Evolutionary conservation across 2,888 invertebrate genomes (phyloP), one percentile per base, ranked within the genome.

Genomic region (Labia minor): DNA sequence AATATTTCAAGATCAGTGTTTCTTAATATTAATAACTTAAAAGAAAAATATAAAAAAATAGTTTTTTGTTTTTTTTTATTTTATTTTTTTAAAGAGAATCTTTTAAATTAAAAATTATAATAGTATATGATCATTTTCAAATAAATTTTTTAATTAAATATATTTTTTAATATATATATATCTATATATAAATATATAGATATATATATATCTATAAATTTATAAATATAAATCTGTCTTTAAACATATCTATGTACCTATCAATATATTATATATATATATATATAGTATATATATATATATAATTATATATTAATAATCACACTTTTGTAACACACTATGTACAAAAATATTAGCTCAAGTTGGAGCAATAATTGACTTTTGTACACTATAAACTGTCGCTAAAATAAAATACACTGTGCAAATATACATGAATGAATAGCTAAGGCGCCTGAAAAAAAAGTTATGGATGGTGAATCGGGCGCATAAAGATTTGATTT

Each of bases 341-440:
- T 81, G 77, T 81, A 81, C 81, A 81, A 80, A 80, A 81, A 80
- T 80, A 81, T 79, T 77, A 78, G 78, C 80, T 78, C 78, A 75
- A 72, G 75, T 69, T 74, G 77, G 76, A 75, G 76, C 77, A 77
- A 76, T 80, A 81, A 81, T 81, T 81, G 81, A 81, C 81, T 74
- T 80, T 80, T 80, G 79, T 80, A 81, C 81, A 80, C 73, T 74
- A 73, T 37, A 62, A 49, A 63, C 37, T 33, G 62, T 62, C 63
- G 49, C 21, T 64, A 68, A 66, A 63, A 68, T 65, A 64, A 67
- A 61, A 64, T 70, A 70, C 67, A 70, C 70, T 73, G 74, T 73
- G 74, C 74, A 74, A 71, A 72, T 74, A 69, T 73, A 72, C 72
- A 70, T 33, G 66, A 69, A 49, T 49, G 49, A 49, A 49, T 49